Conservation (phyloP, 2,797 vertebrate genomes). For the Cercopithecus hamlyni region DNA sequence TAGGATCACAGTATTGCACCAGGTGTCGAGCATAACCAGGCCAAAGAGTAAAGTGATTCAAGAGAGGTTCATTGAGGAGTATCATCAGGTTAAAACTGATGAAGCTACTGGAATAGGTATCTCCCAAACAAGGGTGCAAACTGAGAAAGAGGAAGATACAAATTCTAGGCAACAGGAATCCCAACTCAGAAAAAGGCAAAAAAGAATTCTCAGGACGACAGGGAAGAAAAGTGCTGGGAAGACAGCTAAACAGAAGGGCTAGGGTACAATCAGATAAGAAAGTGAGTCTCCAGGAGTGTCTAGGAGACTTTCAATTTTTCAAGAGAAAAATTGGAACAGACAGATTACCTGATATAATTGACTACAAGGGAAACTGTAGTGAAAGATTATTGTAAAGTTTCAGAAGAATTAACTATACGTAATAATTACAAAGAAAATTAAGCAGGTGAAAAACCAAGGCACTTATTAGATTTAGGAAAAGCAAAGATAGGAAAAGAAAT, state of each 20-base stretch:
- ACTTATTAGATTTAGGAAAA: conserved; percentile 9
- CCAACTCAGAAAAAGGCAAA: not conserved
- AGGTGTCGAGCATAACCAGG: not conserved
- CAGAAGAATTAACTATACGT: not conserved
- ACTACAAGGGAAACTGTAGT: not conserved
- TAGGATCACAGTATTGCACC: not conserved
- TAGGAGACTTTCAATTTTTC: not conserved
- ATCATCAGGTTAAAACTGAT: not conserved
- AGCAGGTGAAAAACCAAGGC: not conserved
- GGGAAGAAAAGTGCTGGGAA: not conserved
- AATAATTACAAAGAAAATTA: conserved; percentile 13
- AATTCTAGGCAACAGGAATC: not conserved
- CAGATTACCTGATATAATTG: not conserved
- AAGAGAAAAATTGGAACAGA: not conserved
- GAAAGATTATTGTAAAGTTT: not conserved
- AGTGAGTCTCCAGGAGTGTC: not conserved
- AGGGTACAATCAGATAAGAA: not conserved
- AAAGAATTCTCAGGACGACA: not conserved
- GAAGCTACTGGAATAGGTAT: not conserved
- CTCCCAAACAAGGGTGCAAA: not conserved
- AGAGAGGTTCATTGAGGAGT: not conserved
- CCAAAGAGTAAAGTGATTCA: not conserved
- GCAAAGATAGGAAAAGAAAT: not conserved
- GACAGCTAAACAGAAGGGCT: not conserved
- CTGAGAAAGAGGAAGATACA: not conserved